Percentiles rank a stretch among this genome's conserved stretches.
These are phyloP conservation scores for Myrmecophaga tridactyla DNA, from an alignment of 2,113 vertebrate genomes.

Conservation along the genomic window DNA sequence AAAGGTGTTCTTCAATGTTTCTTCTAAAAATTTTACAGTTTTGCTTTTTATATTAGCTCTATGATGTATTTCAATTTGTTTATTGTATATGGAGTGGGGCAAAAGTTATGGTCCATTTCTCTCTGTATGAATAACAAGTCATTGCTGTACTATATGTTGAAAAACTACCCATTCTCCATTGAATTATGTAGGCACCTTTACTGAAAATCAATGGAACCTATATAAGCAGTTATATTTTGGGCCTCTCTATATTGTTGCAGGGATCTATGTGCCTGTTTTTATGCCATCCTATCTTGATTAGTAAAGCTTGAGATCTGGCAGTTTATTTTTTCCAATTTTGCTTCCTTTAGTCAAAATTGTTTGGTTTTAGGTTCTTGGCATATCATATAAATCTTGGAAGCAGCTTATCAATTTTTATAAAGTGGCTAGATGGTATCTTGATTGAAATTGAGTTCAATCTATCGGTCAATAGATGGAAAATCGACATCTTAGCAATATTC, in stretches of 20 bases:
- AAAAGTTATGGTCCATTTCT: not conserved
- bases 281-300: not conserved
- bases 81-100: not conserved
- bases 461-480: not conserved
- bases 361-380: not conserved
- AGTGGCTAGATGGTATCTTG: not conserved
- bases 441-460: not conserved
- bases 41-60: not conserved
- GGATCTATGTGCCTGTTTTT: not conserved
- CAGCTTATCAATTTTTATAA: not conserved
- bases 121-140: not conserved
- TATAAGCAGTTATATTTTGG: not conserved
- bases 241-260: not conserved
- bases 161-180: not conserved
- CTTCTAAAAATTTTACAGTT: not conserved
- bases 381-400: not conserved
- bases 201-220: not conserved
- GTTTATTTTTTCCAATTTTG: not conserved
- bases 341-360: not conserved
- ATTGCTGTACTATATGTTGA: not conserved
- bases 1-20: not conserved
- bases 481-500: not conserved
- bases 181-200: not conserved
- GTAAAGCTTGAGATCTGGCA: not conserved
- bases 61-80: not conserved